A percentile compares a stretch with the other conserved stretches of the same genome.
These are phyloP conservation scores for Phrynosoma blainvillii DNA, from an alignment of 2,113 vertebrate species.

Conservation along the genomic window DNA sequence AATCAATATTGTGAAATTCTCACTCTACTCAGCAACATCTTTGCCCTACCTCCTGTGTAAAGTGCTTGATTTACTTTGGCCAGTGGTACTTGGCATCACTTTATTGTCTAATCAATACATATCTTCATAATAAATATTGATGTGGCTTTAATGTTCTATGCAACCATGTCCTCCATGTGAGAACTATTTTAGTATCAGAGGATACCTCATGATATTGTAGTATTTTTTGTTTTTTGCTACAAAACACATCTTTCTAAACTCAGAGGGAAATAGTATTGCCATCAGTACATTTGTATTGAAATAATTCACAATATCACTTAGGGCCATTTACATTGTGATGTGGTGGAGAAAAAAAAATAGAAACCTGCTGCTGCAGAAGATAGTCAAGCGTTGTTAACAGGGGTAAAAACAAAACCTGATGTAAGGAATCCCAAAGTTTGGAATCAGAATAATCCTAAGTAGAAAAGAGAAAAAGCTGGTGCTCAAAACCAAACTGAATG, in stretches of 20 bases:
- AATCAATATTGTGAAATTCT: conserved; percentile 53
- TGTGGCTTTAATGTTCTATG: conserved; percentile 43
- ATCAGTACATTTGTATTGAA: background rate
- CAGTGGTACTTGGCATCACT: conserved; percentile 68
- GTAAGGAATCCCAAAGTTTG: background rate
- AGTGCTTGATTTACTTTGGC: conserved; percentile 69
- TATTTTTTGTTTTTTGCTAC: conserved; percentile 22
- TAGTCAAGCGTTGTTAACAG: background rate
- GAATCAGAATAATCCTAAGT: background rate
- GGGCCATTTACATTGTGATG: background rate
- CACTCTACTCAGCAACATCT: conserved; percentile 18
- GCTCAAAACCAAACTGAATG: background rate
- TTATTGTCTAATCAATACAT: conserved; percentile 70
- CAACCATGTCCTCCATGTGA: conserved; percentile 16
- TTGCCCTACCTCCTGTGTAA: conserved; percentile 55
- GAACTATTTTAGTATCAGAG: conserved; percentile 41
- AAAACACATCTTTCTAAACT: background rate
- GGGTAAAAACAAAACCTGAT: background rate
- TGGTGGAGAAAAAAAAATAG: background rate
- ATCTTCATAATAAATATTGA: conserved; percentile 76
- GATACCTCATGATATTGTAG: conserved; percentile 41
- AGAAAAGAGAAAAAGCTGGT: background rate
- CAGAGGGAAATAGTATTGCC: background rate
- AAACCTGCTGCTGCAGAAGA: background rate
- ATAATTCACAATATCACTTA: background rate